Base-by-base conservation (phyloP, 2,888 invertebrate genomes). In the Apamea sordens region DNA sequence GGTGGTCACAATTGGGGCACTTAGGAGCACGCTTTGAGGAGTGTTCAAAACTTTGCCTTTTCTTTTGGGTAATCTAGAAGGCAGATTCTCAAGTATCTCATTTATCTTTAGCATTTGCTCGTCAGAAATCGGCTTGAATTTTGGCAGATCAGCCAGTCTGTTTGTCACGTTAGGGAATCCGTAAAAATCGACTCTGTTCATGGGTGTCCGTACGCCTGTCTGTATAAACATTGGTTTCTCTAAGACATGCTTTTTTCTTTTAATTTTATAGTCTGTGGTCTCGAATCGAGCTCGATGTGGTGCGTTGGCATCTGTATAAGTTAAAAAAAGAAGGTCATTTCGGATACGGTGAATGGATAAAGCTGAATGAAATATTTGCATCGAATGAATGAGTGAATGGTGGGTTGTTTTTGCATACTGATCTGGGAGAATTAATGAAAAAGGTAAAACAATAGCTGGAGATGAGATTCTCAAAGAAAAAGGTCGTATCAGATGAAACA, bases 191-290 rank as follows among this genome's bases (percentile, higher is more conserved):
- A 91, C 92, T 89, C 95, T 89, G 90, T 94, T 95, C 69, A 92
- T 75, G 41, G 82, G 79, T 21, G 86, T 74, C 87, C 88, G 85
- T 69, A 92, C 80, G 10, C 92, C 93, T 0, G 95, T 96, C 86
- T 96, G 96, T 87, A 96, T 89, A 84, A 96, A 96, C 96, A 96
- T 96, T 0, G 96, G 96, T 91, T 96, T 96, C 88, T 92, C 89
- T 82, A 93, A 89, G 65, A 83, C 59, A 85, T 90, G 89, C 82
- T 90, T 92, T 91, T 89, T 91, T 82, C 90, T 90, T 91, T 89
- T 86, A 76, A 84, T 77, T 86, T 86, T 89, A 88, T 86, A 87
- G 77, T 91, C 92, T 89, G 84, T 91, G 89, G 73, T 73, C 44
- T 90, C 91, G 90, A 90, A 89, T 87, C 79, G 95, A 96, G 96